Evolutionary conservation across 2,888 invertebrate species (phyloP).

Genomic region (Argyra leucocephala): DNA sequence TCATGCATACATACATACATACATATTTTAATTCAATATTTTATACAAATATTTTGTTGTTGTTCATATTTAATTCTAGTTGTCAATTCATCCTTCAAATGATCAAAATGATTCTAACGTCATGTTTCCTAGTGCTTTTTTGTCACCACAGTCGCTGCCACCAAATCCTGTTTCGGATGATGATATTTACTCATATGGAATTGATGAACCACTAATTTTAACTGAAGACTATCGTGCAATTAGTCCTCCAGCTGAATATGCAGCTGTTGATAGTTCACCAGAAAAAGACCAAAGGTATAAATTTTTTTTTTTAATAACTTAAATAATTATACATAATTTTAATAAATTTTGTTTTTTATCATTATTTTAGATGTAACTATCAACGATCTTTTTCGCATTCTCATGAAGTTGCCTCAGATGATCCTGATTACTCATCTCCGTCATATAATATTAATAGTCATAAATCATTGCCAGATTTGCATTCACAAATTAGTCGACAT

Average conservation of each 20-base stretch:
- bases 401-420: conserved; percentile 50
- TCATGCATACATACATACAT: no score
- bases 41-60: neutral
- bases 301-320: conserved; percentile 13
- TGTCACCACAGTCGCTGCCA: conserved; percentile 37
- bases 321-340: neutral
- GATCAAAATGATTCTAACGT: conserved; percentile 28
- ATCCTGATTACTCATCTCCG: conserved; percentile 39
- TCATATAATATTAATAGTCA: conserved; percentile 57
- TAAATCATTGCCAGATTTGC: conserved; percentile 73
- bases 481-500: conserved; percentile 50
- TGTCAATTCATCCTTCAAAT: conserved; percentile 28
- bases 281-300: conserved; percentile 32
- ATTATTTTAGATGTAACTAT: conserved; percentile 38
- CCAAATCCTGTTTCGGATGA: conserved; percentile 31
- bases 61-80: conserved; percentile 17
- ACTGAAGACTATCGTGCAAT: conserved; percentile 51
- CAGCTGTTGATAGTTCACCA: conserved; percentile 39
- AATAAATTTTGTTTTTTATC: neutral
- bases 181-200: conserved; percentile 35
- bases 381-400: conserved; percentile 55
- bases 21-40: neutral
- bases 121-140: conserved; percentile 37
- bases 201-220: conserved; percentile 38
- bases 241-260: conserved; percentile 65